Evolutionary conservation across 2,797 vertebrate genomes (phyloP), one percentile per base, ranked within the genome.

Genomic region (Crocodylus rhombifer): DNA sequence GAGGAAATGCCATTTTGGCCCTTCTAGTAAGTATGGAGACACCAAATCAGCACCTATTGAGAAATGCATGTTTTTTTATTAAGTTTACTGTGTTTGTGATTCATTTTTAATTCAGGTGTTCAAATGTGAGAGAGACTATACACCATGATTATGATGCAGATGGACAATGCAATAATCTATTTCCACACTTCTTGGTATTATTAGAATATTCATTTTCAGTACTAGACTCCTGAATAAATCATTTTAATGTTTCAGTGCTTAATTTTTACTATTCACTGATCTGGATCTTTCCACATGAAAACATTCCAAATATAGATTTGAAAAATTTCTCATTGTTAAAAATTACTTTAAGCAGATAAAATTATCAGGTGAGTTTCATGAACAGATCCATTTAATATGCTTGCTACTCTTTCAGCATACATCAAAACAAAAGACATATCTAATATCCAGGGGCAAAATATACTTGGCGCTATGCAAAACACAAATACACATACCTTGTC

Each of bases 31-130:
- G 42, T 51, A 51, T 51, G 42, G 42, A 51, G 42, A 51, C 42
- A 51, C 42, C 42, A 51, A 51, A 51, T 51, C 42, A 51, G 42
- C 42, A 51, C 42, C 42, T 51, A 51, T 51, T 51, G 42, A 51
- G 42, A 51, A 51, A 51, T 51, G 10, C 3, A 51, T 51, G 3
- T 11, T 51, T 67, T 58, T 62, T 3, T 0, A 0, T 51, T 4
- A 8, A 3, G 61, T n/a, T 90, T 83, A 5, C 12, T 81, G 85
- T 77, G 17, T 58, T 83, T 81, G 78, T 13, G 56, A 84, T 18
- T 65, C 26, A n/a, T 25, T 7, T 71, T 71, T 75, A 14, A 3
- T 51, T 51, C 42, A 51, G 21, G 3, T 65, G n/a, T 77, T 77
- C 51, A 36, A 7, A 20, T 63, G 6, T 11, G 26, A 75, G 33